Evolutionary conservation across 2,113 vertebrate species (phyloP), one percentile per base, ranked within the genome.

Genomic region (Tupaia chinensis): DNA sequence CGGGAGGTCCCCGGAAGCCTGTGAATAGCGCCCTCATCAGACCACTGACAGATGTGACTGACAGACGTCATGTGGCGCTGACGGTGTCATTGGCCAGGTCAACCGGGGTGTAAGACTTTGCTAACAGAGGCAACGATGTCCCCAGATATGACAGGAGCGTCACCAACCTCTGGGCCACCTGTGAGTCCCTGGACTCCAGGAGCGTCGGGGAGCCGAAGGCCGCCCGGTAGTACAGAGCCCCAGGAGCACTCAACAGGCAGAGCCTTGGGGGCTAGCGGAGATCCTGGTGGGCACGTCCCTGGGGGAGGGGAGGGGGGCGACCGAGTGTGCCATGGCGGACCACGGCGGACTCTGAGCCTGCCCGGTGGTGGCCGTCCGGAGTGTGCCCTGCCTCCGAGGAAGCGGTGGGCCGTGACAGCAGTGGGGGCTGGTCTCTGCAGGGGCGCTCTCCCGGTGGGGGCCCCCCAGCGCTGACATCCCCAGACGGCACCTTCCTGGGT

Each of bases 1-100:
- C 77, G 82, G 68, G 54, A 58, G 44, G 61, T 85, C 32, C 86
- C 74, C 76, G 92, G 86, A 93, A 82, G 27, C 34, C 80, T 86
- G 76, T 80, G 76, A 69, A 23, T 61, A 54, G 63, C 19, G 32
- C 73, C n/a, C 20, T 89, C 89, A 68, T 72, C 65, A 78, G 87
- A 9, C 66, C 25, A 19, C 44, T 44, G 44, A 44, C 44, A 44
- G 44, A 44, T 44, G 44, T 3, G 80, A 73, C 34, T 54, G 73
- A 82, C 11, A n/a, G 54, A 34, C 58, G 61, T 44, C 70, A 70
- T 13, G 16, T 34, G 69, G 65, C 13, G 27, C 53, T 68, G 11
- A 25, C 6, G 54, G 44, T 23, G 17, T 68, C 91, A 29, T n/a
- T 9, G 68, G 65, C 34, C 66, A 72, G 34, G 34, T 8, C 81